phyloP scores from a whole-genome alignment of 2,888 invertebrate genomes.

The Ennomos quercinarius region DNA sequence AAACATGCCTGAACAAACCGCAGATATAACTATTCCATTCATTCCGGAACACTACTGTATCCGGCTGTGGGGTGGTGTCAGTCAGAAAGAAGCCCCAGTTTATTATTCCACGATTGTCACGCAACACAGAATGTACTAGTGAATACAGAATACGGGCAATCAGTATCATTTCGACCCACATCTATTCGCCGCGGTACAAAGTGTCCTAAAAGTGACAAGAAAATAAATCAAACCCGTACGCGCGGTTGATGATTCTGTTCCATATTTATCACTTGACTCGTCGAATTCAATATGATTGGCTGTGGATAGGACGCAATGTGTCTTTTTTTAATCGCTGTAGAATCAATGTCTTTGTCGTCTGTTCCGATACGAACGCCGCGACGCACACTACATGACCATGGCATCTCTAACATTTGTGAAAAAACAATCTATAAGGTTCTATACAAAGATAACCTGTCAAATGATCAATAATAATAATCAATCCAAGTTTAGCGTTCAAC shows the following conservation, averaged over 20 bases:
- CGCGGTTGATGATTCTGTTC: not conserved
- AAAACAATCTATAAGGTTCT: too few species aligned
- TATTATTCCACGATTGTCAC: conserved; percentile 20
- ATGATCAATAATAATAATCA: too few species aligned
- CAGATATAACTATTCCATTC: not conserved
- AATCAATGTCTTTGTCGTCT: too few species aligned
- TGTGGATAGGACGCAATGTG: too few species aligned
- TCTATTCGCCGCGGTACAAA: conserved; percentile 1
- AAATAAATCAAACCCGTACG: conserved; percentile 4
- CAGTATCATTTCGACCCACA: conserved; percentile 8
- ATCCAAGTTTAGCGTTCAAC: too few species aligned
- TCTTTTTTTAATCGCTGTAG: too few species aligned
- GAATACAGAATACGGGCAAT: conserved; percentile 14
- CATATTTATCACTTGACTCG: not conserved
- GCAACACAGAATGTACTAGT: conserved; percentile 3
- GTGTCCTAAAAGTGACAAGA: not conserved
- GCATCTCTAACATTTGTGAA: too few species aligned
- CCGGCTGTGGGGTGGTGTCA: conserved; percentile 15
- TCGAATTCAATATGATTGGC: not conserved
- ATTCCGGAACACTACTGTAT: conserved; percentile 9
- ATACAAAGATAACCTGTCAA: too few species aligned
- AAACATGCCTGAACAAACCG: not conserved
- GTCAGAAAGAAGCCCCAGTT: conserved; percentile 14
- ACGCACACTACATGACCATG: too few species aligned
- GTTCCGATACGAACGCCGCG: too few species aligned